Evolutionary conservation across 1,140 invertebrate genomes (phyloP), one percentile per base, ranked within the genome.

Genomic region (Yoshiicerus persimilis): DNA sequence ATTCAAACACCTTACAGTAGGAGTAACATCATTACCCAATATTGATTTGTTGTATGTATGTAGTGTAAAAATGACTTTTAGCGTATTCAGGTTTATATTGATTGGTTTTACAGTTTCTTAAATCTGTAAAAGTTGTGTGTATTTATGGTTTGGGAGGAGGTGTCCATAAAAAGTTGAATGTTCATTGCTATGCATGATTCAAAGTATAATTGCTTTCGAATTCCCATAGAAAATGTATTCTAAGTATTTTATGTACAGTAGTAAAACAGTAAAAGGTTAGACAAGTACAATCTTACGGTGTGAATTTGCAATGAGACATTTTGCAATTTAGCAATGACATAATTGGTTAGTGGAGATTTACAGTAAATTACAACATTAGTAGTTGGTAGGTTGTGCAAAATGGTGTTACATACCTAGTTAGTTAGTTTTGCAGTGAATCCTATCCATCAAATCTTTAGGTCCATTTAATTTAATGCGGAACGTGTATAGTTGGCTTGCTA

Each of bases 391-490:
- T 56, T 56, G 20, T 56, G 20, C 13, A 20, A 56, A 56, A 56
- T 16, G 47, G 30, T 70, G 66, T 32, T 70, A 32, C 66, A 27
- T 70, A 70, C 25, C 66, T 70, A 11, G 66, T 70, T 70, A 70
- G 64, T 70, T 11, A 4, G 27, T 70, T 70, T 10, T 70, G 23
- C 5, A 23, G 25, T 70, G 66, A 70, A 80, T 80, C 75, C 30
- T 34, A 80, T 80, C 75, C 30, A 80, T 80, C 75, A 80, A 80
- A 80, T 80, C 75, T 80, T 80, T 80, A 38, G 27, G 34, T 80
- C 32, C 32, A 80, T 38, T 80, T 32, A 34, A 80, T 80, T 34
- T 80, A 80, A 80, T 80, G 75, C 66, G 66, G 66, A 70, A 70
- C 25, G 25, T 16, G 30, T 16, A 27, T 9, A 27, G 66, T 70